Conservation (phyloP, 1,140 invertebrate species). For the Doryteuthis pealeii region DNA sequence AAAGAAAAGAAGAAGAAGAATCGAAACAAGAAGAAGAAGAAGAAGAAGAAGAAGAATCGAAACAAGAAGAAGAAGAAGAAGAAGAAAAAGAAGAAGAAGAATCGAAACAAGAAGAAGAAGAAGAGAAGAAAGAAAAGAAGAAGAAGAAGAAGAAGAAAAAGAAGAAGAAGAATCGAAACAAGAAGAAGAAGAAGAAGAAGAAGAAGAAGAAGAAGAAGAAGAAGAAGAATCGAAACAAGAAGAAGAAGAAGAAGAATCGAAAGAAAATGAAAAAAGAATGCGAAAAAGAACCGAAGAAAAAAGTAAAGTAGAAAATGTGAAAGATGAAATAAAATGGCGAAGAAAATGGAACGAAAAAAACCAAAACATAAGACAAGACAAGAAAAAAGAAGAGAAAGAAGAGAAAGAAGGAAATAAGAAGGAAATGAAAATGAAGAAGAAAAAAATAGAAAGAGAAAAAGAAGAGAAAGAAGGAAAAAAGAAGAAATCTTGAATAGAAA, state of each 20-base stretch:
- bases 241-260: constrained; percentile 72
- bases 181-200: constrained; percentile 30
- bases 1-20: constrained; percentile 12
- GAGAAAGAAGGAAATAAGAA: too few relatives aligned
- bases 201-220: constrained; percentile 33
- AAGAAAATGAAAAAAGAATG: too few relatives aligned
- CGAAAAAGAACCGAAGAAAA: too few relatives aligned
- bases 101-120: constrained; percentile 28
- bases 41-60: constrained; percentile 12
- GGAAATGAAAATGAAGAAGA: too few relatives aligned
- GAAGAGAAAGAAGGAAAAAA: too few relatives aligned
- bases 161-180: constrained; percentile 19
- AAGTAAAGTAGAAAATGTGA: too few relatives aligned
- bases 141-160: constrained; percentile 21
- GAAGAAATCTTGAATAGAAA: too few relatives aligned
- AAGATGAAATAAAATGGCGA: too few relatives aligned
- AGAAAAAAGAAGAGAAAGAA: too few relatives aligned
- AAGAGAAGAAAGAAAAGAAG: constrained; percentile 17
- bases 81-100: constrained; percentile 39
- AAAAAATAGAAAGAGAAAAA: too few relatives aligned
- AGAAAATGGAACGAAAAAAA: too few relatives aligned
- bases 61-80: constrained; percentile 49
- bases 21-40: neutral
- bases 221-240: constrained; percentile 66
- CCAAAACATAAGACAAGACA: too few relatives aligned